Conservation (phyloP, 2,888 invertebrate genomes). For the Dryobota labecula region DNA sequence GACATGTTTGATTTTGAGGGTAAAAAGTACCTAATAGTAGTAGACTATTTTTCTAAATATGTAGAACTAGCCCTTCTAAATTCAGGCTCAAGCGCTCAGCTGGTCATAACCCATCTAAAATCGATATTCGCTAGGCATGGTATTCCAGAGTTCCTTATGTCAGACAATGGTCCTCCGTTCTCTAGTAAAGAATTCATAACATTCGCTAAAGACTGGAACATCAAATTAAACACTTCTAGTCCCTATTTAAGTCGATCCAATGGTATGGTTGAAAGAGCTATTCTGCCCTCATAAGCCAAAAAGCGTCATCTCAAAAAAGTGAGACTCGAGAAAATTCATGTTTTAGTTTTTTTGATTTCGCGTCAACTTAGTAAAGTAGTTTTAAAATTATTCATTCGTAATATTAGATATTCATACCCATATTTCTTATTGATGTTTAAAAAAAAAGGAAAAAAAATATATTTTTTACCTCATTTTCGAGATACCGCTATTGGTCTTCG, state of each 20-base stretch:
- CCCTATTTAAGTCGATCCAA: constrained; percentile 3
- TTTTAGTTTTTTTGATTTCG: too few species aligned
- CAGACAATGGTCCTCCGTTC: not conserved
- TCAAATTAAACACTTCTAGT: not conserved
- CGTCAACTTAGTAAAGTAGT: too few species aligned
- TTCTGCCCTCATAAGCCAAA: too few species aligned
- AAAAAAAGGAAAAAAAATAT: too few species aligned
- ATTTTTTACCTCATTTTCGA: too few species aligned
- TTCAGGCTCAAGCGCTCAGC: not conserved
- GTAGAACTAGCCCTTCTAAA: not conserved
- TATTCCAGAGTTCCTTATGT: not conserved
- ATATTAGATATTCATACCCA: too few species aligned
- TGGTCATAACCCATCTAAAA: not conserved
- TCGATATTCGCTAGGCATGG: not conserved
- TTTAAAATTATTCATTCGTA: too few species aligned
- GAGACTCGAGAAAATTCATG: too few species aligned
- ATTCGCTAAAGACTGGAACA: not conserved
- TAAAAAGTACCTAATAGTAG: not conserved
- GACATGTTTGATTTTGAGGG: not conserved
- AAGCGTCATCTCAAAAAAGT: too few species aligned
- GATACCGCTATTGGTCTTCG: too few species aligned
- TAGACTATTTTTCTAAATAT: constrained; percentile 2
- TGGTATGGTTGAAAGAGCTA: constrained; percentile 1
- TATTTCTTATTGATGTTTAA: too few species aligned
- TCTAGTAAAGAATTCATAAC: not conserved